Evolutionary conservation across 2,113 vertebrate species (phyloP).

Genomic region (Choloepus hoffmanni): DNA sequence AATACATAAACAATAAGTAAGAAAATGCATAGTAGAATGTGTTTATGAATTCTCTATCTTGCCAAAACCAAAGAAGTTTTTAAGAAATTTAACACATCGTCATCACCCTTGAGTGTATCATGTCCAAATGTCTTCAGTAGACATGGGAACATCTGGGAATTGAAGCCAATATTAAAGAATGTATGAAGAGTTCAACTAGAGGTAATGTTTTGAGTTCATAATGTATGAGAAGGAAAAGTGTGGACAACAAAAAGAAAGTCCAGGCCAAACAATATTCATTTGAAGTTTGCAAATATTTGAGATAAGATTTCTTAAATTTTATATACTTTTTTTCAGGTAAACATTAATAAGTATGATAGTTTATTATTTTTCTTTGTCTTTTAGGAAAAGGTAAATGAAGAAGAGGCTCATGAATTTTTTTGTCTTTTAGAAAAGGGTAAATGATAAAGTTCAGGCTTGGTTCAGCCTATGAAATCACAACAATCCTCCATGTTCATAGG

Average conservation of each 20-base stretch:
- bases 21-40: slow-evolving; percentile 6
- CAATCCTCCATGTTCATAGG: not conserved
- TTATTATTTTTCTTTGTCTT: not conserved
- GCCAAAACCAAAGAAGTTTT: slow-evolving; percentile 44
- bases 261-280: not conserved
- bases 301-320: not conserved
- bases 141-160: not conserved
- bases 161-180: not conserved
- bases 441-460: not conserved
- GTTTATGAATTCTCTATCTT: slow-evolving; percentile 12
- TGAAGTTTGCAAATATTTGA: not conserved
- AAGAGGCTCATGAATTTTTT: not conserved
- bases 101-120: not conserved
- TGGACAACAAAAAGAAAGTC: not conserved
- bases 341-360: not conserved
- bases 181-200: not conserved
- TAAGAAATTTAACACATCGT: not conserved
- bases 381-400: not conserved
- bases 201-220: not conserved
- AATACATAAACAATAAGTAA: slow-evolving; percentile 45
- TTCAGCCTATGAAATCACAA: not conserved
- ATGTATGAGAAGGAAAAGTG: not conserved
- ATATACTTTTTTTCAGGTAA: not conserved
- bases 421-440: not conserved
- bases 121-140: not conserved